Evolutionary conservation across 2,888 invertebrate genomes (phyloP).

Genomic region (Drosophila borealis): DNA sequence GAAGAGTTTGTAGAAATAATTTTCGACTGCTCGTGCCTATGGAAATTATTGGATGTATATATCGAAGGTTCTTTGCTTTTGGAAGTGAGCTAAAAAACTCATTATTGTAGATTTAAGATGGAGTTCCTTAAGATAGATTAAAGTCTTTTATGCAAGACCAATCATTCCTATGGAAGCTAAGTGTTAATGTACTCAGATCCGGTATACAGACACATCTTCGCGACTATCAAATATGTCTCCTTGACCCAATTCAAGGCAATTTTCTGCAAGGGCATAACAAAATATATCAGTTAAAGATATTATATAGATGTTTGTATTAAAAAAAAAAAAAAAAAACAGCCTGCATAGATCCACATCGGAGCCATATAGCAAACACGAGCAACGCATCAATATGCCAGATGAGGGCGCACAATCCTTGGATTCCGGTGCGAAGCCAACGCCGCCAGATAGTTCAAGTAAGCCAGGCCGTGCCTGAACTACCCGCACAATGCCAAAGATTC

Average conservation of each 20-base stretch:
- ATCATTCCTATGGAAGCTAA: too few species aligned
- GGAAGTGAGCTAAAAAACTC: too few species aligned
- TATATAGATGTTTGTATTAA: neutral
- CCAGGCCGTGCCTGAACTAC: conserved; percentile 40
- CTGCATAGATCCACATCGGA: conserved; percentile 85
- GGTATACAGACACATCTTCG: too few species aligned
- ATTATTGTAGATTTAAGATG: too few species aligned
- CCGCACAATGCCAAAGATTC: conserved; percentile 35
- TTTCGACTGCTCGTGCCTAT: neutral
- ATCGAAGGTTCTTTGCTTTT: too few species aligned
- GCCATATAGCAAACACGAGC: conserved; percentile 84
- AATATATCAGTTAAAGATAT: neutral
- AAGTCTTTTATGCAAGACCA: too few species aligned
- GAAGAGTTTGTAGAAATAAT: too few species aligned
- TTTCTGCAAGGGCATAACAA: conserved; percentile 7
- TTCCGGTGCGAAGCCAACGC: conserved; percentile 86
- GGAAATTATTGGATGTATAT: too few species aligned
- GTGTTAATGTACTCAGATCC: too few species aligned
- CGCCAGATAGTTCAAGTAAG: conserved; percentile 89
- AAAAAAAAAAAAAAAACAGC: conserved; percentile 31
- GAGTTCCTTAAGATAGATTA: too few species aligned
- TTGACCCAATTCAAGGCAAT: too few species aligned
- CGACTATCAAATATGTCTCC: too few species aligned
- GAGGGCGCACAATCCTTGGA: conserved; percentile 82
- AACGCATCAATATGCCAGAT: conserved; percentile 86